Evolutionary conservation across 2,797 vertebrate species (phyloP), one percentile per base, ranked within the genome.

Genomic region (Syndactyla subalaris): DNA sequence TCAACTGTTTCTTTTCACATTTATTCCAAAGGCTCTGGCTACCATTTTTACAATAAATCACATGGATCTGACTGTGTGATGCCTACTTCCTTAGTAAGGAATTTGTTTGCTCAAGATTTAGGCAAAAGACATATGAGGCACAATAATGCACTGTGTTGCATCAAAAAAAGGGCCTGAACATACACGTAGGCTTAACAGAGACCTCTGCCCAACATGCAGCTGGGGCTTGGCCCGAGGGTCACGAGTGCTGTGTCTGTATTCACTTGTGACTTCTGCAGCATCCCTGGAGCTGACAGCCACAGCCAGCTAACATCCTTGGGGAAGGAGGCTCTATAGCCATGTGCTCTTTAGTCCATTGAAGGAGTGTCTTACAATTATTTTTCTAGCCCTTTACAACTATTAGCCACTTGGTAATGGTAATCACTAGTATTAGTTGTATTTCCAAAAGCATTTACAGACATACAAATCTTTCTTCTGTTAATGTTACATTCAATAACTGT

Each of bases 1-100:
- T 95, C 95, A 93, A 91, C 84, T 94, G 85, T 89, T 92, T 91
- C 92, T 94, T 85, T 66, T 95, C 93, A 75, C 23, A 6, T 88
- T 97, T 92, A 71, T 90, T 95, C 78, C 74, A 51, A 92, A 97
- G 38, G 52, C 32, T 72, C 91, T 78, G 39, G 41, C 52, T 81
- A 75, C n/a, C 58, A 61, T 73, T 85, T 92, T 78, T 74, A 48
- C 51, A 45, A 54, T 19, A 48, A 21, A 85, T 68, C 66, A 86
- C 24, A 9, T 12, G 13, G 22, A 89, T 55, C 34, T 26, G 7
- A 55, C 65, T 81, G 45, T 29, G 68, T 2, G 0, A 49, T 85
- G 55, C 17, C 15, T 58, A 27, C 45, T 90, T 73, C 48, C 17
- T 34, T 61, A 59, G 38, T 46, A 70, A 68, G 58, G 63, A 67